Conservation (phyloP, 2,113 vertebrate species). For the Semnopithecus entellus region DNA sequence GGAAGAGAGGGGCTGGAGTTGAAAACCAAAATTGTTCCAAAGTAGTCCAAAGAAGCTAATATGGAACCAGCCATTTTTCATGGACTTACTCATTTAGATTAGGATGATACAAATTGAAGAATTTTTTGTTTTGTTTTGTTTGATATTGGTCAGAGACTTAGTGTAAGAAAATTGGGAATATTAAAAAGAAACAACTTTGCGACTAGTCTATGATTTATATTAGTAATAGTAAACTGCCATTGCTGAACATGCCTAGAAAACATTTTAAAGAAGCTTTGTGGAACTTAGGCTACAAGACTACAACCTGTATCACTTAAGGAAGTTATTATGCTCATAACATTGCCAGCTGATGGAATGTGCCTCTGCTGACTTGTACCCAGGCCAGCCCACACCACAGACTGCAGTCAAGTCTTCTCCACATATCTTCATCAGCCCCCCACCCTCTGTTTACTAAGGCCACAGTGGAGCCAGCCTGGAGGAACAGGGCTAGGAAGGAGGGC, state of each 20-base stretch:
- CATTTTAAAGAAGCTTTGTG: neutral
- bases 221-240: neutral
- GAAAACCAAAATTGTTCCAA: neutral
- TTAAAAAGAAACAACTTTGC: neutral
- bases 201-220: neutral
- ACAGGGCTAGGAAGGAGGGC: fast-evolving
- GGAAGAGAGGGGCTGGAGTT: neutral
- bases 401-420: neutral
- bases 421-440: neutral
- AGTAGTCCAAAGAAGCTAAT: neutral
- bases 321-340: neutral
- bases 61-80: neutral
- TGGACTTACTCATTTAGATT: neutral
- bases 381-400: neutral
- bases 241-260: neutral
- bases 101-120: neutral
- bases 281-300: neutral
- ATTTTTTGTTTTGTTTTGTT: neutral
- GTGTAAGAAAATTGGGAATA: neutral
- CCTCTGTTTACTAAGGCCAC: neutral
- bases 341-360: neutral
- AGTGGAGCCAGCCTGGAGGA: neutral
- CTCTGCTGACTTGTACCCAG: neutral
- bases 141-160: neutral
- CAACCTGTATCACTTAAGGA: neutral